Conservation (phyloP, 2,888 invertebrate species). For the Athrips mouffetella region DNA sequence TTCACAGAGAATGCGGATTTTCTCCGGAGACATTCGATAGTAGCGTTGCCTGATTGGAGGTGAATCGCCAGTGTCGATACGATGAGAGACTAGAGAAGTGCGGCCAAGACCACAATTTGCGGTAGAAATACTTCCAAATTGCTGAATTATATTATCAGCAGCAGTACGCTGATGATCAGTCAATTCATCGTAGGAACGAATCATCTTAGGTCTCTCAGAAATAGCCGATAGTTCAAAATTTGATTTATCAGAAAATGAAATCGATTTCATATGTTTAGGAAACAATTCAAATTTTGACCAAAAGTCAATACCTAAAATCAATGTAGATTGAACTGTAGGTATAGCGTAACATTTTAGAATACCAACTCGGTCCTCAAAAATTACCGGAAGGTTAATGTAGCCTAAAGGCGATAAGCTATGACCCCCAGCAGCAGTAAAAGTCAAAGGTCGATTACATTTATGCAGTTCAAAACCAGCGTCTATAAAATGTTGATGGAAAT, state of each 20-base stretch:
- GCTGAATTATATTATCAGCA: no score
- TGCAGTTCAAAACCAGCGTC: not conserved
- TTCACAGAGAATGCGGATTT: no score
- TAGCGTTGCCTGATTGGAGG: no score
- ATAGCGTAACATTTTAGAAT: not conserved
- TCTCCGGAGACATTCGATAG: no score
- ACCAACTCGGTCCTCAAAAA: not conserved
- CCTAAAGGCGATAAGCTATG: not conserved
- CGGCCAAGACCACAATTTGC: no score
- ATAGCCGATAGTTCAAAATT: no score
- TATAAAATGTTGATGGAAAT: not conserved
- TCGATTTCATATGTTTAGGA: not conserved
- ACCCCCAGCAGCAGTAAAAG: not conserved
- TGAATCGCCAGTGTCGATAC: no score
- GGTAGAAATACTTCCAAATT: no score
- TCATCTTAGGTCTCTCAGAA: no score
- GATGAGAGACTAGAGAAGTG: no score
- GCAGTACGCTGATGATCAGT: no score
- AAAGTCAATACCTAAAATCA: not conserved
- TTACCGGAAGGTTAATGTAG: not conserved
- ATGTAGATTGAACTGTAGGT: not conserved
- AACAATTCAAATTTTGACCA: not conserved
- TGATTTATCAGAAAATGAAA: not conserved
- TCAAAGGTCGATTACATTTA: not conserved
- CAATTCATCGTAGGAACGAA: no score